phyloP scores from a whole-genome alignment of 2,797 vertebrate species.

The Aulostomus chinensis region DNA sequence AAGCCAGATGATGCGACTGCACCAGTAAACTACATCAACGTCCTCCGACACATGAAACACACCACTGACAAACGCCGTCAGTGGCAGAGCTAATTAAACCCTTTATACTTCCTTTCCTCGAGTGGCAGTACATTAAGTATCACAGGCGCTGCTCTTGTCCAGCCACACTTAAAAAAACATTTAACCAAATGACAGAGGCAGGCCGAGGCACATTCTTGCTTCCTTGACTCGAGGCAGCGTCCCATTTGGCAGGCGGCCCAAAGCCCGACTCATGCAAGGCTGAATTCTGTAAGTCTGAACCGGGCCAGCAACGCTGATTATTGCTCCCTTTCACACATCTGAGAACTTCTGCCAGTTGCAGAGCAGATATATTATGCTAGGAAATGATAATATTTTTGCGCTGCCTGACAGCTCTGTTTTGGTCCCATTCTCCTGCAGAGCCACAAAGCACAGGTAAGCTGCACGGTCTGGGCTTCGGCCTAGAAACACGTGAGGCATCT shows the following conservation, averaged over 20 bases:
- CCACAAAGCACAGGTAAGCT: slow-evolving; percentile 86
- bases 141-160: slow-evolving; percentile 40
- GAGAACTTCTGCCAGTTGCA: slow-evolving; percentile 68
- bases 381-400: slow-evolving; percentile 79
- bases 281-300: slow-evolving; percentile 41
- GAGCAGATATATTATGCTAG: slow-evolving; percentile 79
- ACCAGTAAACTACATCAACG: slow-evolving; percentile 10
- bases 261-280: slow-evolving; percentile 46
- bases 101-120: slow-evolving; percentile 35
- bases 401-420: slow-evolving; percentile 80
- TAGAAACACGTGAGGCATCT: slow-evolving; percentile 81
- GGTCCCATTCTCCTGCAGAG: slow-evolving; percentile 75
- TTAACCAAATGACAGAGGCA: slow-evolving; percentile 36
- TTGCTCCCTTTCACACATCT: slow-evolving; percentile 72
- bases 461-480: slow-evolving; percentile 79
- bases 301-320: slow-evolving; percentile 63
- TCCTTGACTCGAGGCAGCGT: slow-evolving; percentile 48
- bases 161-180: slow-evolving; percentile 45
- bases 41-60: slow-evolving; percentile 5
- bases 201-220: slow-evolving; percentile 33
- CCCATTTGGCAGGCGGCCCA: slow-evolving; percentile 47
- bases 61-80: slow-evolving; percentile 8
- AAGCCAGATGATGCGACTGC: neutral
- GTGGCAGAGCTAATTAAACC: slow-evolving; percentile 36
- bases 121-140: slow-evolving; percentile 39